phyloP scores from a whole-genome alignment of 2,888 invertebrate genomes.

The Drosophila siamana region DNA sequence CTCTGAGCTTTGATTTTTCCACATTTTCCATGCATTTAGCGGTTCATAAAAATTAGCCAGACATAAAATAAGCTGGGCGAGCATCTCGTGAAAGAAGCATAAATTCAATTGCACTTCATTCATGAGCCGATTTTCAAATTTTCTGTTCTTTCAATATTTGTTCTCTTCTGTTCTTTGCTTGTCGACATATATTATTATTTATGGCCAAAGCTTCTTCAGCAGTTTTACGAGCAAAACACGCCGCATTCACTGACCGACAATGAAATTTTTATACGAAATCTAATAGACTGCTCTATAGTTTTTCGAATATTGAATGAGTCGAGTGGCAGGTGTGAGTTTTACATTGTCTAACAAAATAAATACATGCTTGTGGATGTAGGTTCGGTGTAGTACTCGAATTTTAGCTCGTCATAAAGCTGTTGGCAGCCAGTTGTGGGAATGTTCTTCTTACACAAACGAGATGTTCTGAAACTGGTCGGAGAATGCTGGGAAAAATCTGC shows the following conservation, averaged over 20 bases:
- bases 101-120: constrained; percentile 76
- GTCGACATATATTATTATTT: constrained; percentile 35
- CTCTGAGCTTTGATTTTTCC: constrained; percentile 37
- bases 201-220: constrained; percentile 26
- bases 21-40: constrained; percentile 60
- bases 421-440: constrained; percentile 8
- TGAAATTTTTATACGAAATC: constrained; percentile 31
- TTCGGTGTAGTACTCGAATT: constrained; percentile 24
- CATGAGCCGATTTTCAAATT: constrained; percentile 47
- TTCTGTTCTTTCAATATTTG: constrained; percentile 27
- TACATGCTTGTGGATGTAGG: too few species aligned
- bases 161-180: constrained; percentile 17
- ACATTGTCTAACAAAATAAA: constrained; percentile 17
- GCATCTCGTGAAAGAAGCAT: constrained; percentile 58
- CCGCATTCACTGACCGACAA: constrained; percentile 34
- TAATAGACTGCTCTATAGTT: constrained; percentile 15
- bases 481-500: too few species aligned
- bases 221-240: constrained; percentile 16
- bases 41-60: constrained; percentile 77
- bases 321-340: constrained; percentile 46
- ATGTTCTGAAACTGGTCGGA: background rate
- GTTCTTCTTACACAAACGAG: background rate
- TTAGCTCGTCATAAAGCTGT: constrained; percentile 55
- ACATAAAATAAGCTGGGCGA: constrained; percentile 62
- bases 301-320: constrained; percentile 22